phyloP scores from a whole-genome alignment of 2,113 vertebrate genomes.

The Hypomesus transpacificus region DNA sequence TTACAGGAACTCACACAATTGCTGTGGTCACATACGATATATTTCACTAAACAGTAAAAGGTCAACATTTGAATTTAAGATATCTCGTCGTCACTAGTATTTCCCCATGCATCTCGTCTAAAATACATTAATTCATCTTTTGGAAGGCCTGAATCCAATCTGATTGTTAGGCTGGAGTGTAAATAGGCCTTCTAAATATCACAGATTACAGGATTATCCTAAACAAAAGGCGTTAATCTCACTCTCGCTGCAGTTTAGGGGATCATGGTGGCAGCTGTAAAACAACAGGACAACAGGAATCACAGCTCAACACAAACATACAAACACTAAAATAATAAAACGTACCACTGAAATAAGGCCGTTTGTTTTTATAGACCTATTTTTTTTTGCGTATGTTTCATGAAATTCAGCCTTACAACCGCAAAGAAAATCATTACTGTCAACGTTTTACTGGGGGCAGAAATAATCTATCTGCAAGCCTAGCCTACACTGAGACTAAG shows the following conservation, averaged over 20 bases:
- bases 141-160: slow-evolving; percentile 50
- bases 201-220: slow-evolving; percentile 76
- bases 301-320: slow-evolving; percentile 40
- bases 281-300: slow-evolving; percentile 69
- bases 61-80: not conserved
- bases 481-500: slow-evolving; percentile 32
- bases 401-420: not conserved
- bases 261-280: slow-evolving; percentile 76
- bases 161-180: slow-evolving; percentile 56
- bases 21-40: not conserved
- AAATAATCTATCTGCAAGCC: slow-evolving; percentile 32
- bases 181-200: slow-evolving; percentile 74
- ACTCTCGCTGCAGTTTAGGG: slow-evolving; percentile 72
- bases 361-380: too few species aligned
- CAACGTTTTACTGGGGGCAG: slow-evolving; percentile 47
- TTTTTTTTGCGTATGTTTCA: not conserved
- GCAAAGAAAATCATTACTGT: slow-evolving; percentile 48
- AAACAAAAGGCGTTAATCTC: slow-evolving; percentile 76
- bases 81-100: not conserved
- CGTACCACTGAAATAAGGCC: not conserved
- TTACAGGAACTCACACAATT: not conserved
- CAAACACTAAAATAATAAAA: not conserved
- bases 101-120: slow-evolving; percentile 5
- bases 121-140: slow-evolving; percentile 20
- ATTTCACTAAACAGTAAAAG: not conserved